A percentile compares a stretch with the other conserved stretches of the same genome.
phyloP scores from a whole-genome alignment of 1,140 invertebrate species.

The Drosophila pseudoobscura region DNA sequence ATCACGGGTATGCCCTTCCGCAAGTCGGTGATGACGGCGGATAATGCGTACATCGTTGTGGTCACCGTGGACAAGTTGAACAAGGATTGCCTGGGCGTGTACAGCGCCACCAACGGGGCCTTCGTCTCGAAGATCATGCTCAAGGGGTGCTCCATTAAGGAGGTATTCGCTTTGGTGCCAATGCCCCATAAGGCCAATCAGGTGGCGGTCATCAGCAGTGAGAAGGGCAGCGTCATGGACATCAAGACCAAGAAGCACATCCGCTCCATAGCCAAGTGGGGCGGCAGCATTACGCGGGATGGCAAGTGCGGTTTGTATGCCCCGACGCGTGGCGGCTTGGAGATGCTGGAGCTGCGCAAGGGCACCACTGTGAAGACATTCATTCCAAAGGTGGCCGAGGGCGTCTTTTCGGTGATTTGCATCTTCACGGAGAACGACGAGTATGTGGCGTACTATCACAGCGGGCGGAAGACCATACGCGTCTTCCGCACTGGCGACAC shows the following conservation, averaged over 20 bases:
- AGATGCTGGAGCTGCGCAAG: conserved; percentile 94
- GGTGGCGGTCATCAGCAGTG: conserved; percentile 94
- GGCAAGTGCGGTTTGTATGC: conserved; percentile 97
- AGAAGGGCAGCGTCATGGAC: conserved; percentile 94
- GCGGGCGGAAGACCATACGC: conserved; percentile 92
- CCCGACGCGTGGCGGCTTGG: conserved; percentile 95
- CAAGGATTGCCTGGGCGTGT: conserved; percentile 92
- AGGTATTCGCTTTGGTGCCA: conserved; percentile 88
- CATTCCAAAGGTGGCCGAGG: conserved; percentile 96
- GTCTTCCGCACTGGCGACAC: conserved; percentile 95
- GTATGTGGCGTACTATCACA: conserved; percentile 98
- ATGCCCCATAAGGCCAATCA: conserved; percentile 92
- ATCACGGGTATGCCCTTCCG: conserved; percentile 88
- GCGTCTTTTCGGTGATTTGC: conserved; percentile 97
- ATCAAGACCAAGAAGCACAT: conserved; percentile 91
- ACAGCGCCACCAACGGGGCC: conserved; percentile 92
- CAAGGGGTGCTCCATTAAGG: conserved; percentile 87
- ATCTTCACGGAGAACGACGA: conserved; percentile 97
- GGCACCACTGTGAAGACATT: conserved; percentile 92
- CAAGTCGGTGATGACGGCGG: conserved; percentile 91
- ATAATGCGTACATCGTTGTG: conserved; percentile 90
- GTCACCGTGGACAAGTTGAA: conserved; percentile 92
- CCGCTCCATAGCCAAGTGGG: conserved; percentile 91
- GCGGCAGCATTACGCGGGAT: conserved; percentile 91
- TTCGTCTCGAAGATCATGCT: conserved; percentile 90